A percentile compares a stretch with the other conserved stretches of the same genome.
phyloP scores from a whole-genome alignment of 2,113 vertebrate genomes.

The Triplophysa rosa region DNA sequence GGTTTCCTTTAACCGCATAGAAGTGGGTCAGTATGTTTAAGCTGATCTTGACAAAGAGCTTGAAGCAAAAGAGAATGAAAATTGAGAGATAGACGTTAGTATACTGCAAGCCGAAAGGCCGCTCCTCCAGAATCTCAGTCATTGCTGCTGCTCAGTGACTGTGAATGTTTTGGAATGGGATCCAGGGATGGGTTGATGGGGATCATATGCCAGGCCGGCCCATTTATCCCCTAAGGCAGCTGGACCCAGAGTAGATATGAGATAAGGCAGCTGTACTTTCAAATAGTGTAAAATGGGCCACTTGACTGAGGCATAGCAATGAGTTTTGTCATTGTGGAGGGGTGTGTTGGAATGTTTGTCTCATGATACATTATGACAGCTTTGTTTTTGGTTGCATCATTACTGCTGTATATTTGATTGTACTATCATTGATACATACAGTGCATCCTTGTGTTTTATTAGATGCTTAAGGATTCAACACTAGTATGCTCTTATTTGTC shows the following conservation, averaged over 20 bases:
- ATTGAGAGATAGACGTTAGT: constrained; percentile 89
- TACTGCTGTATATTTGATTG: not conserved
- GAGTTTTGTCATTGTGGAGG: constrained; percentile 40
- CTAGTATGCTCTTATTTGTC: no score
- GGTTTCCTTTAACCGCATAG: constrained; percentile 88
- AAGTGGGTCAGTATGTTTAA: constrained; percentile 88
- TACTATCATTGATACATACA: not conserved
- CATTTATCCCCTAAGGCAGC: constrained; percentile 76
- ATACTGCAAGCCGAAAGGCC: constrained; percentile 80
- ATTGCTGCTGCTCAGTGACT: constrained; percentile 72
- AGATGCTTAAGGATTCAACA: not conserved
- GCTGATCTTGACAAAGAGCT: constrained; percentile 89
- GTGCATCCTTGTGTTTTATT: not conserved
- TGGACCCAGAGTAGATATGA: constrained; percentile 78
- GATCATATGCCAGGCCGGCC: constrained; percentile 73
- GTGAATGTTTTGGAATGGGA: constrained; percentile 70
- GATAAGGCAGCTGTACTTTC: constrained; percentile 59
- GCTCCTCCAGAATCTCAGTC: constrained; percentile 82
- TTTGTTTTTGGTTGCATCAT: not conserved
- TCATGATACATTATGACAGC: constrained; percentile 16
- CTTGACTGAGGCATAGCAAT: constrained; percentile 45
- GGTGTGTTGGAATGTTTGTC: not conserved
- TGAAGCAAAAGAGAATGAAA: constrained; percentile 88
- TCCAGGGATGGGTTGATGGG: constrained; percentile 72
- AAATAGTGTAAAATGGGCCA: constrained; percentile 46